Evolutionary conservation across 2,888 invertebrate species (phyloP), one percentile per base, ranked within the genome.

Genomic region (Rapana venosa): DNA sequence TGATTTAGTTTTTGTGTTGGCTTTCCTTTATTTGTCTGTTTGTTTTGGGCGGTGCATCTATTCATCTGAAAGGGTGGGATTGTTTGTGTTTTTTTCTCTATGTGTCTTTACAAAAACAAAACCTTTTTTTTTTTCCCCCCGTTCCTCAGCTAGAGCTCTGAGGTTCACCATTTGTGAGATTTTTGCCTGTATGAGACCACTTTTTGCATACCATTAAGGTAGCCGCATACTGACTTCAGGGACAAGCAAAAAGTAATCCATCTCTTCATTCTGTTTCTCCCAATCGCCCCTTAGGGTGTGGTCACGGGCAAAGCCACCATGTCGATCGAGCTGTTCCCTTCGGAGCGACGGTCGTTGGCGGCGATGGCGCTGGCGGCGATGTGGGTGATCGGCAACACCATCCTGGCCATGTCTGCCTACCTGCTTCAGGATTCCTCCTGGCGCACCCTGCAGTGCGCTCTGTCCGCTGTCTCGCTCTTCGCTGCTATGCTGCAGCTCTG

Each of bases 381-480:
- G 58, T 88, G 88, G 88, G n/a, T 32, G 30, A 26, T 26, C 0
- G 88, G 88, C 58, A 30, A 79, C 17, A 22, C 30, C 58, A 56
- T 26, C 81, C n/a, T 88, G 88, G 61, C 88, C 4, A 8, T 81
- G 58, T 47, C 47, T 4, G 56, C 88, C 79, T 88, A 77, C 35
- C 81, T 88, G 20, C 15, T 88, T 30, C 79, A 77, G 35, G 79
- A 79, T 81, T 20, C 26, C 58, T 15, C 47, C 32, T 88, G 88
- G 88, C 79, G 88, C 5, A 47, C 15, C 30, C 81, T 88, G 88
- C 88, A 88, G 81, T 88, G 74, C 35, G 30, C 32, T 5, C 32
- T 88, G 58, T 88, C 88, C 6, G 79, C 58, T 20, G 81, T 88
- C 26, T 88, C 88, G 35, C 30, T 79, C 79, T 88, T 47, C 47